Evolutionary conservation across 2,888 invertebrate species (phyloP).

Genomic region (Athrips mouffetella): DNA sequence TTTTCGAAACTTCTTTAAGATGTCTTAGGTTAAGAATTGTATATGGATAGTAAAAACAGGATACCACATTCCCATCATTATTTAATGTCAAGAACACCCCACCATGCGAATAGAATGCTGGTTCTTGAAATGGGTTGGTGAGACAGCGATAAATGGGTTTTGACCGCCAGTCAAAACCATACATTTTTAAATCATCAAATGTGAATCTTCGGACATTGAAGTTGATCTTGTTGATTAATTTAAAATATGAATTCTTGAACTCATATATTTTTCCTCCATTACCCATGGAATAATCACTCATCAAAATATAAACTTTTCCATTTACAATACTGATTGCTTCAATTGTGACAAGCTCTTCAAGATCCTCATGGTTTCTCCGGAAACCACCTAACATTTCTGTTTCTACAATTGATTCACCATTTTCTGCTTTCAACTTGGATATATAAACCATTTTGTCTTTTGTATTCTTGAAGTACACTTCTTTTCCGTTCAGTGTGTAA

Average conservation of each 20-base stretch:
- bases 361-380: not conserved
- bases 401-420: not conserved
- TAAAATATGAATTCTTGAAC: not conserved
- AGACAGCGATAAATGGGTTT: not conserved
- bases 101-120: not conserved
- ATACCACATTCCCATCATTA: not conserved
- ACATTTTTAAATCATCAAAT: not conserved
- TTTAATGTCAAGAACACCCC: not conserved
- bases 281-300: no score
- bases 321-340: not conserved
- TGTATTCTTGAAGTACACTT: conserved; percentile 1
- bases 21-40: not conserved
- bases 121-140: not conserved
- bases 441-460: conserved; percentile 2
- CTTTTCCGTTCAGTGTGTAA: not conserved
- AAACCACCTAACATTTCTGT: not conserved
- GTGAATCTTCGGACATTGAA: not conserved
- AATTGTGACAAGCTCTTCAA: not conserved
- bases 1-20: not conserved
- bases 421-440: not conserved
- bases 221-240: not conserved
- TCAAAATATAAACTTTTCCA: not conserved
- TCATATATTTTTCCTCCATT: conserved; percentile 3
- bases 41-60: not conserved
- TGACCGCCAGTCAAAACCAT: not conserved